phyloP scores from a whole-genome alignment of 2,113 vertebrate genomes.

The Paracanthobrama guichenoti region DNA sequence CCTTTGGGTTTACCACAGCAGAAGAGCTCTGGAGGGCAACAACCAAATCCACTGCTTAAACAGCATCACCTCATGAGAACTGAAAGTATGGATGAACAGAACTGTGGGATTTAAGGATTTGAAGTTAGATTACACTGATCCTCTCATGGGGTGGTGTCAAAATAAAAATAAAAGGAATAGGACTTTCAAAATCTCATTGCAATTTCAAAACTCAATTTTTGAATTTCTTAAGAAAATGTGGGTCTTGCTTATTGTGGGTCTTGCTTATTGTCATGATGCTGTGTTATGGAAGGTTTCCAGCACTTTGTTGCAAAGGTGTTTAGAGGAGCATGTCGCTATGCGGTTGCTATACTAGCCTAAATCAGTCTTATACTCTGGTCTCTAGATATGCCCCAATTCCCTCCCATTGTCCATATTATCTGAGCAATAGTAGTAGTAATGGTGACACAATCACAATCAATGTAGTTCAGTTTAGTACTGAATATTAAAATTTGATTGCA shows the following conservation, averaged over 20 bases:
- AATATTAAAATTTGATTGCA: background rate
- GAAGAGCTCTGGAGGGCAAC: constrained; percentile 9
- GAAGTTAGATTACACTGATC: background rate
- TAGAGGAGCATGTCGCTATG: background rate
- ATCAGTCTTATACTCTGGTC: background rate
- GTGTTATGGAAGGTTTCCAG: background rate
- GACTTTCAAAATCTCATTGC: background rate
- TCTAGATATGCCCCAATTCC: background rate
- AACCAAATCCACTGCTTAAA: background rate
- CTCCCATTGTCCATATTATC: background rate
- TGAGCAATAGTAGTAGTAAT: background rate
- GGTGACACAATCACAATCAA: background rate
- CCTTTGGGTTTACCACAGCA: constrained; percentile 20
- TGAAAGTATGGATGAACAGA: background rate
- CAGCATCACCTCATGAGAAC: background rate
- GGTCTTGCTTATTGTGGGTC: too few relatives aligned
- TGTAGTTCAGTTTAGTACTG: background rate
- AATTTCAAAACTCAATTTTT: background rate
- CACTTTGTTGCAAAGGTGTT: background rate
- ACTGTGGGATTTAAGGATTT: background rate
- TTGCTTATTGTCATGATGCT: background rate
- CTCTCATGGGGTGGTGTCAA: background rate
- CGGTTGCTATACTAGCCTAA: background rate
- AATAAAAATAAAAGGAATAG: background rate
- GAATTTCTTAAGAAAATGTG: background rate